These are phyloP conservation scores for Menidia menidia DNA, from an alignment of 2,797 vertebrate genomes.

Conservation along the genomic window DNA sequence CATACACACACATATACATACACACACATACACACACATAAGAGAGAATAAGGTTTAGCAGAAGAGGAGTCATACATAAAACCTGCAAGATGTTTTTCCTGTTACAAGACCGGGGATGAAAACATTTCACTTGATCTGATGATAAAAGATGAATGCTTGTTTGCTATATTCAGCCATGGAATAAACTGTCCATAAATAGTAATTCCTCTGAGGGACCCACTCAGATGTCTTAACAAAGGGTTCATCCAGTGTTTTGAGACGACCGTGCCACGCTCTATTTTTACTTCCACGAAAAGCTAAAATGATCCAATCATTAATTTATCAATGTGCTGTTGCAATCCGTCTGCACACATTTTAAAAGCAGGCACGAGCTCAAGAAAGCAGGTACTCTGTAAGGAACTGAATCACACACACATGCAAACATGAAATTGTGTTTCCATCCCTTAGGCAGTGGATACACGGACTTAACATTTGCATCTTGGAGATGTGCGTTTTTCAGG, in stretches of 20 bases:
- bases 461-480: neutral
- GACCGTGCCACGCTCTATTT: constrained; percentile 60
- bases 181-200: constrained; percentile 14
- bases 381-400: constrained; percentile 45
- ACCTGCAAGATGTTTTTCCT: constrained; percentile 3
- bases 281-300: constrained; percentile 58
- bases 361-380: constrained; percentile 45
- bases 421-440: neutral
- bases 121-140: constrained; percentile 5
- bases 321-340: constrained; percentile 62
- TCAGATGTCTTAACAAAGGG: constrained; percentile 53
- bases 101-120: neutral
- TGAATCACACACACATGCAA: constrained; percentile 34
- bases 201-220: constrained; percentile 25
- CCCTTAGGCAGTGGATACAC: neutral
- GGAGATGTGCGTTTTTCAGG: neutral
- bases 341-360: constrained; percentile 48
- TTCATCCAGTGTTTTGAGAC: constrained; percentile 35
- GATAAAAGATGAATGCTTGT: neutral
- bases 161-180: constrained; percentile 14
- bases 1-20: too few relatives aligned
- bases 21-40: too few relatives aligned
- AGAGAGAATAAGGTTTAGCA: too few relatives aligned
- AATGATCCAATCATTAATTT: constrained; percentile 67
- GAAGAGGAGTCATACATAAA: neutral